Evolutionary conservation across 2,797 vertebrate species (phyloP).

Genomic region (Orientallactaga sibirica): DNA sequence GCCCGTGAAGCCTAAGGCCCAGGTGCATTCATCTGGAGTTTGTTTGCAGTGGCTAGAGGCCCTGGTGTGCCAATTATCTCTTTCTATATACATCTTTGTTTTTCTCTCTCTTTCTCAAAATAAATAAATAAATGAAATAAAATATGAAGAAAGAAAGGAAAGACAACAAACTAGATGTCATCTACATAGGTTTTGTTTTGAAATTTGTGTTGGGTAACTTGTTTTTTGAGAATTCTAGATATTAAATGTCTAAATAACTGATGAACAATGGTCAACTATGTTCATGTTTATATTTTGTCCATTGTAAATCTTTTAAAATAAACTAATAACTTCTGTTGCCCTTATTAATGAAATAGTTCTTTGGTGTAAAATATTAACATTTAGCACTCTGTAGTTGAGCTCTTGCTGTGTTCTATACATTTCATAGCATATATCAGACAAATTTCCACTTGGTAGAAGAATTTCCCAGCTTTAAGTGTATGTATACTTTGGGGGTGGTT

Average conservation of each 20-base stretch:
- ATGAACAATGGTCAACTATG: not conserved
- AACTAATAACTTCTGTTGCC: not conserved
- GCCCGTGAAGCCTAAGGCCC: too few species aligned
- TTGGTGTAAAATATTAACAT: not conserved
- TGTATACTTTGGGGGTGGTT: not conserved
- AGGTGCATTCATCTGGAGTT: too few species aligned
- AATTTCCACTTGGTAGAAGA: conserved; percentile 11
- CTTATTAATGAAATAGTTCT: not conserved
- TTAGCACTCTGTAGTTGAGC: not conserved
- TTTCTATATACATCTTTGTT: too few species aligned
- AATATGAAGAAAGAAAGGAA: too few species aligned
- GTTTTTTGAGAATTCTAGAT: not conserved
- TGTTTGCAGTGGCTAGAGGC: too few species aligned
- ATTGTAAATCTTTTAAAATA: not conserved
- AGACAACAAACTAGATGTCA: not conserved
- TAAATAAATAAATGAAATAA: too few species aligned
- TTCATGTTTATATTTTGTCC: not conserved
- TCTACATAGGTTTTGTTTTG: not conserved
- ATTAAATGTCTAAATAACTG: conserved; percentile 19
- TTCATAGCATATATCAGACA: not conserved
- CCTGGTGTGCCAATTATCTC: too few species aligned
- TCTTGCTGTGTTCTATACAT: not conserved
- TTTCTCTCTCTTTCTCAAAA: too few species aligned
- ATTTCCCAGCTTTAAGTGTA: not conserved
- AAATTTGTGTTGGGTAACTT: not conserved